phyloP scores from a whole-genome alignment of 1,140 invertebrate species.

The Druon quercuslanigerum region DNA sequence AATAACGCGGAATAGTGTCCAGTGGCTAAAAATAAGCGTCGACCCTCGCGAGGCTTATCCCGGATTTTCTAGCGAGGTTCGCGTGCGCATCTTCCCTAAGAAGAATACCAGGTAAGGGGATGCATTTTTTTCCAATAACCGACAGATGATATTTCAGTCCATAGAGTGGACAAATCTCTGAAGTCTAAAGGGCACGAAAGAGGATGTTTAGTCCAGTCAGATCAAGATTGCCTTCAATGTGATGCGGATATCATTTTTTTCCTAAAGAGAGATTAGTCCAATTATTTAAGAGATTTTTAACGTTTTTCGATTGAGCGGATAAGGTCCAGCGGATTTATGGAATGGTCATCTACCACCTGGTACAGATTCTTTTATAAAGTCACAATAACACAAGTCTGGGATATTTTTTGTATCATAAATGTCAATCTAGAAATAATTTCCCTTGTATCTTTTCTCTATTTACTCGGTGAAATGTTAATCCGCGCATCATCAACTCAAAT shows the following conservation, averaged over 20 bases:
- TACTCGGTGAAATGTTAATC: too few relatives aligned
- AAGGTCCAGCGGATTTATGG: not conserved
- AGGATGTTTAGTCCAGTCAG: constrained; percentile 6
- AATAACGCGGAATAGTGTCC: constrained; percentile 40
- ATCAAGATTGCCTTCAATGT: not conserved
- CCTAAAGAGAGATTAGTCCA: constrained; percentile 15
- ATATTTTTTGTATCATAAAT: too few relatives aligned
- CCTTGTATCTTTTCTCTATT: too few relatives aligned
- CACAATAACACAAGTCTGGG: not conserved
- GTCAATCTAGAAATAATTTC: too few relatives aligned
- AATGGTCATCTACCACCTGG: constrained; percentile 25
- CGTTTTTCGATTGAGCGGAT: not conserved
- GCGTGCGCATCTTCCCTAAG: constrained; percentile 34
- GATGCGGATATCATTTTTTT: constrained; percentile 24
- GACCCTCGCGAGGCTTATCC: constrained; percentile 49
- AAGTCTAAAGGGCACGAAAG: constrained; percentile 19
- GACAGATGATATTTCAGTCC: not conserved
- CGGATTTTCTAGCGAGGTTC: constrained; percentile 45
- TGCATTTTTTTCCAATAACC: constrained; percentile 19
- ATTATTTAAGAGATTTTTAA: not conserved
- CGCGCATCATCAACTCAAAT: too few relatives aligned
- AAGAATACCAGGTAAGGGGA: constrained; percentile 17
- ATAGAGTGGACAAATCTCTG: not conserved
- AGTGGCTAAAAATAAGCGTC: constrained; percentile 41
- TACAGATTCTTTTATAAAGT: not conserved